These are phyloP conservation scores for Celastrina argiolus DNA, from an alignment of 2,888 invertebrate genomes.

Conservation along the genomic window DNA sequence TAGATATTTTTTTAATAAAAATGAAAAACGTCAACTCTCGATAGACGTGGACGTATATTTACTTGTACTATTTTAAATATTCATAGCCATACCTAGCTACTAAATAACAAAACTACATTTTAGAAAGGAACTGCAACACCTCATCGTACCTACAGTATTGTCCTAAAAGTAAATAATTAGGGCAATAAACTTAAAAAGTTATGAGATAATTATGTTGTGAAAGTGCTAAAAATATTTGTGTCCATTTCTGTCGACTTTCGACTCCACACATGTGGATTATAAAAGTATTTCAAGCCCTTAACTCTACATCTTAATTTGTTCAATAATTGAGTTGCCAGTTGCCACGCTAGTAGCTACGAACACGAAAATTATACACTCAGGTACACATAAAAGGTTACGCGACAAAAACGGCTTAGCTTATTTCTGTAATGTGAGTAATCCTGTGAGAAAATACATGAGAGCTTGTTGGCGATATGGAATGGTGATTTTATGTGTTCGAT, in stretches of 20 bases:
- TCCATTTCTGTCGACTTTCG: background rate
- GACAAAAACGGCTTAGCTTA: background rate
- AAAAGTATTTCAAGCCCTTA: background rate
- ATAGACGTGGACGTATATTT: no score
- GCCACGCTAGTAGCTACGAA: background rate
- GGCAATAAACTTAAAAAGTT: background rate
- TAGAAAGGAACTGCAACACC: background rate
- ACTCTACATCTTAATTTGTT: background rate
- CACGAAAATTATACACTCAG: conserved; percentile 2
- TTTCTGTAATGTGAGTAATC: conserved; percentile 5
- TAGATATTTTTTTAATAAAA: no score
- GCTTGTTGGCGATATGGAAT: conserved; percentile 3
- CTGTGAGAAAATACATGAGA: background rate
- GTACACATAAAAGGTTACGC: background rate
- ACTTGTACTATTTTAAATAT: no score
- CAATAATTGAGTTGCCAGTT: background rate
- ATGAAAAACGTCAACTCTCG: no score
- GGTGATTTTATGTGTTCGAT: conserved; percentile 12
- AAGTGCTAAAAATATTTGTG: background rate
- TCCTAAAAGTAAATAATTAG: background rate
- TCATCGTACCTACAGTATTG: background rate
- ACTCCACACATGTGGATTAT: background rate
- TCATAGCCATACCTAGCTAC: no score
- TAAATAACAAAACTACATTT: no score
- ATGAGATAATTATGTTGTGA: background rate